These are phyloP conservation scores for Trilocha varians DNA, from an alignment of 2,888 invertebrate genomes.

Conservation along the genomic window DNA sequence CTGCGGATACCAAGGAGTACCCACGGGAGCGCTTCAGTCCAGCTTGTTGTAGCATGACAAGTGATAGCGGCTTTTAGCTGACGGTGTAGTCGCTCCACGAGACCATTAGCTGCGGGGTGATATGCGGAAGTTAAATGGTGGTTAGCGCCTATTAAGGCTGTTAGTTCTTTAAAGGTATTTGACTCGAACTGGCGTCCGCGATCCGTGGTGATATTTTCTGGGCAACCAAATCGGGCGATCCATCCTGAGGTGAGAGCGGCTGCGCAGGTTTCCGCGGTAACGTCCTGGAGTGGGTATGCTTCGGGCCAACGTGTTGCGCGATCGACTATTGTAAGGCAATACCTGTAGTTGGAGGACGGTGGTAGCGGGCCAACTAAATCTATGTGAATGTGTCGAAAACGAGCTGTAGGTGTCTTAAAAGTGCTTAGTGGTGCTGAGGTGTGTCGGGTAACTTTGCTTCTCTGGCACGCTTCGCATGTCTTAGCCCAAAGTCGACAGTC, in stretches of 20 bases:
- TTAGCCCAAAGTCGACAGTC: no score
- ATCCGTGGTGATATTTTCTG: constrained; percentile 20
- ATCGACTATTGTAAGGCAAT: constrained; percentile 21
- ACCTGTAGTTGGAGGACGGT: constrained; percentile 10
- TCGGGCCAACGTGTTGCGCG: constrained; percentile 38
- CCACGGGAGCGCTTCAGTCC: no score
- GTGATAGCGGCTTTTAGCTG: no score
- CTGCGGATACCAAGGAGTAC: no score
- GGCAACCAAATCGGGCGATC: constrained; percentile 45
- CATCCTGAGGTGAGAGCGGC: constrained; percentile 30
- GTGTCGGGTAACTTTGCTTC: no score
- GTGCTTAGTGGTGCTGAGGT: no score
- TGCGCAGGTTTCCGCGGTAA: constrained; percentile 33
- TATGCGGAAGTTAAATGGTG: constrained; percentile 17
- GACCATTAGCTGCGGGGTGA: constrained; percentile 17
- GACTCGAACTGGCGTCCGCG: constrained; percentile 26
- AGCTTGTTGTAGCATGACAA: no score
- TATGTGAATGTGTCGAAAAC: no score
- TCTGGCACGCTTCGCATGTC: no score
- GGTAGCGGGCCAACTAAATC: constrained; percentile 18
- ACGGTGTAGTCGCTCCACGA: constrained; percentile 16
- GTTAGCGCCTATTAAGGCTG: constrained; percentile 4
- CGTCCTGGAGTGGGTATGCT: constrained; percentile 28
- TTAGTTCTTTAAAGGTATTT: constrained; percentile 11
- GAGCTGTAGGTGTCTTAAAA: no score